Evolutionary conservation across 2,797 vertebrate species (phyloP), one percentile per base, ranked within the genome.

Genomic region (Spinus pinus): DNA sequence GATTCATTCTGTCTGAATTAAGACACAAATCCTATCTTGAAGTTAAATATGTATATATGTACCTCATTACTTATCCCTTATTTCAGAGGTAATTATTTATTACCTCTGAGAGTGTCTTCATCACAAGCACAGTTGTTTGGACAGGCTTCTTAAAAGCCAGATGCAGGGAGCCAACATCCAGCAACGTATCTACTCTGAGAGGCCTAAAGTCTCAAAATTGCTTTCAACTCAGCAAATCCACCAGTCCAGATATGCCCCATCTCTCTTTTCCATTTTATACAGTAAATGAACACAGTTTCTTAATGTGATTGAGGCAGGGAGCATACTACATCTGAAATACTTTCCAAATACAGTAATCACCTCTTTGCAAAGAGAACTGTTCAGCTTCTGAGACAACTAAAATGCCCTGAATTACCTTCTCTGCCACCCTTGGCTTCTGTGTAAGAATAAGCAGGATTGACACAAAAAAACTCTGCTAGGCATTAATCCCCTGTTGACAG

Each of bases 401-500:
- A 66, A 64, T 1, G 18, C 18, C 14, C 42, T 73, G 44, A 85
- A 92, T 50, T 70, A 49, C 42, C 50, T 81, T 74, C 53, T 74
- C 64, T 89, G 51, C 35, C 44, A 78, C 18, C 21, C 23, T 33
- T 25, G 31, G 41, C 64, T 89, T 81, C n/a, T 33, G 12, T 42
- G 23, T 19, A 77, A 50, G 39, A 47, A 50, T 33, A 74, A 88
- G 57, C 8, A 83, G 19, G 22, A 56, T 6, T 92, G 37, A 82
- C 28, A 66, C 65, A 86, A 71, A 70, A 57, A 6, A 12, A 1
- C 35, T 75, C 39, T 60, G 47, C 25, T 86, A 42, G 83, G 50
- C 37, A 69, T 72, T 89, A 94, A 93, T 81, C 72, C 35, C 30
- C 65, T 85, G 49, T 47, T 79, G 83, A 94, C 27, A 81, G 90